phyloP scores from a whole-genome alignment of 2,113 vertebrate species.

The Odobenus rosmarus region DNA sequence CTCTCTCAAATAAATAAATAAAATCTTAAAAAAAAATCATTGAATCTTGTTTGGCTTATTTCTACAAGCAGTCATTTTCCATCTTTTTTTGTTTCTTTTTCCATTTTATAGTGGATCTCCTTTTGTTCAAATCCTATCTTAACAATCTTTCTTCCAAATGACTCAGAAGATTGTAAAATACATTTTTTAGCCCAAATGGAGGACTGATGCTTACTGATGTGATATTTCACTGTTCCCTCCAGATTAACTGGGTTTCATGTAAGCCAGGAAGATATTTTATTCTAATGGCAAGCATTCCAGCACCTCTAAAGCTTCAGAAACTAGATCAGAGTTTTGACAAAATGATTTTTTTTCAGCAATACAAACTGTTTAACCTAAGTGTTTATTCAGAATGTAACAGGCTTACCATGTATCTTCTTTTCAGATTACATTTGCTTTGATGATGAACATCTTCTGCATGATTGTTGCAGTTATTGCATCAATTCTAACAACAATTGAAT shows the following conservation, averaged over 20 bases:
- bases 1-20: too few species aligned
- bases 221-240: not conserved
- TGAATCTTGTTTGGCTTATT: not conserved
- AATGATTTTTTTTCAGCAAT: not conserved
- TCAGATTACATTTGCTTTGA: not conserved
- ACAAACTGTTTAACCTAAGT: not conserved
- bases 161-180: not conserved
- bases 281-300: not conserved
- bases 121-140: conserved; percentile 25
- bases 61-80: not conserved
- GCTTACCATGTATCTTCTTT: not conserved
- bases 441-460: conserved; percentile 15
- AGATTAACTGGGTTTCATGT: not conserved
- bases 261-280: not conserved
- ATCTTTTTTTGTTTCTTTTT: not conserved
- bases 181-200: not conserved
- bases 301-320: conserved; percentile 21
- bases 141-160: not conserved
- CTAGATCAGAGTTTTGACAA: not conserved
- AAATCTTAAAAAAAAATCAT: too few species aligned
- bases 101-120: not conserved
- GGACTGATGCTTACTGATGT: not conserved
- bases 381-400: not conserved
- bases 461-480: rapidly evolving
- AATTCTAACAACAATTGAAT: not conserved